These are phyloP conservation scores for Oncopodura yosiiana DNA, from an alignment of 1,140 invertebrate species.

Conservation along the genomic window DNA sequence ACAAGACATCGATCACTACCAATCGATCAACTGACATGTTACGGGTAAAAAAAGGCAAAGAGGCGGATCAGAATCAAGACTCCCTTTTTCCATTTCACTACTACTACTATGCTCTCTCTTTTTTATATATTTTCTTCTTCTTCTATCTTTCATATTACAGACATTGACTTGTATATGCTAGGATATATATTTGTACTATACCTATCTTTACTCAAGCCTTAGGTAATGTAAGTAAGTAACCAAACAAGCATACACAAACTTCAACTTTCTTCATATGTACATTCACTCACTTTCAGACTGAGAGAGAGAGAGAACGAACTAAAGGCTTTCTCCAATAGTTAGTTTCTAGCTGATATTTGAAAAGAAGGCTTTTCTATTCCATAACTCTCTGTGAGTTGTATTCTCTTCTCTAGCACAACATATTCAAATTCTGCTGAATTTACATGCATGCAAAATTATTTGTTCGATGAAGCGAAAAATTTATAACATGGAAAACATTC, in stretches of 20 bases:
- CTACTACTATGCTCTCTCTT: neutral
- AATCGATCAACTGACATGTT: constrained; percentile 34
- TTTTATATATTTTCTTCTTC: neutral
- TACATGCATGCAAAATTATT: constrained; percentile 15
- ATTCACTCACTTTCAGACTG: neutral
- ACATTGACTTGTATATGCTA: neutral
- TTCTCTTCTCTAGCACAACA: constrained; percentile 1
- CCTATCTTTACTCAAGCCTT: no score
- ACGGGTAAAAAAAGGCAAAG: neutral
- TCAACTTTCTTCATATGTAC: constrained; percentile 1
- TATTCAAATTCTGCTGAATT: neutral
- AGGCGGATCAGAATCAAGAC: neutral
- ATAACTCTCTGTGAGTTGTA: constrained; percentile 4
- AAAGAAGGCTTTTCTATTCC: constrained; percentile 14
- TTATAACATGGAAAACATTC: no score
- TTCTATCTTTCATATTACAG: neutral
- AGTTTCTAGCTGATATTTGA: no score
- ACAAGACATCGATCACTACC: constrained; percentile 36
- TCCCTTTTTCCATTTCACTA: constrained; percentile 1
- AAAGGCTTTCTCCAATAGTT: no score
- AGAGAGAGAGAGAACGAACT: no score
- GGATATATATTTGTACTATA: no score
- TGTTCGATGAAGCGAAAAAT: no score
- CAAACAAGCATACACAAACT: neutral
- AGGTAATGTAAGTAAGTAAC: neutral